Conservation (phyloP, 2,113 vertebrate species). For the Crotalus tigris region DNA sequence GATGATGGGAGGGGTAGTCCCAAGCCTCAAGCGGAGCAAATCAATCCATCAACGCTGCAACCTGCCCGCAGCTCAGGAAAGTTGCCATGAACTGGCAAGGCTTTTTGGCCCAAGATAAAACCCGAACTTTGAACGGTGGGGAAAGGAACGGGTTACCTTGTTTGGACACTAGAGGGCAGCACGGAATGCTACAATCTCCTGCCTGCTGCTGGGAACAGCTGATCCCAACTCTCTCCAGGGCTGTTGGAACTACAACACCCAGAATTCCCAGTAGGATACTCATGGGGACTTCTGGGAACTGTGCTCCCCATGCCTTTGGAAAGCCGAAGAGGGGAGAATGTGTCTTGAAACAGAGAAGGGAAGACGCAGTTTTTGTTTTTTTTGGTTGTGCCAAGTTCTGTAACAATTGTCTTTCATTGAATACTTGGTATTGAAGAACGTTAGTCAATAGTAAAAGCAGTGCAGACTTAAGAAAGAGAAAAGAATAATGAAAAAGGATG, state of each 20-base stretch:
- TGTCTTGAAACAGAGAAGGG: neutral
- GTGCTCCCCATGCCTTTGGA: neutral
- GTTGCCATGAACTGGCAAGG: neutral
- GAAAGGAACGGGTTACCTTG: neutral
- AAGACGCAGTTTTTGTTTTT: neutral
- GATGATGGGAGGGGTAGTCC: neutral
- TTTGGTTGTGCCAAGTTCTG: neutral
- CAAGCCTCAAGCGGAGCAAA: neutral
- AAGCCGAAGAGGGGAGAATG: neutral
- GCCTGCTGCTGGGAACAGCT: constrained; percentile 56
- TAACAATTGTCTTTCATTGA: neutral
- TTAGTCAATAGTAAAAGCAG: neutral
- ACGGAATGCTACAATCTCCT: neutral
- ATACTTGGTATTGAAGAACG: neutral
- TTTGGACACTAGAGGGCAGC: neutral
- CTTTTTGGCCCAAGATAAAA: neutral
- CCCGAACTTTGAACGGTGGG: neutral
- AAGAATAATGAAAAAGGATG: neutral
- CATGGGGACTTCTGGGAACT: neutral
- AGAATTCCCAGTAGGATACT: neutral
- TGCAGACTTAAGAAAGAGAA: neutral
- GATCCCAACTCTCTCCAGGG: neutral
- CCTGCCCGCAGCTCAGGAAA: neutral
- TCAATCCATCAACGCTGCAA: neutral
- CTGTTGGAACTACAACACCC: neutral